Evolutionary conservation across 2,113 vertebrate species (phyloP).

Genomic region (Benitochromis conjunctus): DNA sequence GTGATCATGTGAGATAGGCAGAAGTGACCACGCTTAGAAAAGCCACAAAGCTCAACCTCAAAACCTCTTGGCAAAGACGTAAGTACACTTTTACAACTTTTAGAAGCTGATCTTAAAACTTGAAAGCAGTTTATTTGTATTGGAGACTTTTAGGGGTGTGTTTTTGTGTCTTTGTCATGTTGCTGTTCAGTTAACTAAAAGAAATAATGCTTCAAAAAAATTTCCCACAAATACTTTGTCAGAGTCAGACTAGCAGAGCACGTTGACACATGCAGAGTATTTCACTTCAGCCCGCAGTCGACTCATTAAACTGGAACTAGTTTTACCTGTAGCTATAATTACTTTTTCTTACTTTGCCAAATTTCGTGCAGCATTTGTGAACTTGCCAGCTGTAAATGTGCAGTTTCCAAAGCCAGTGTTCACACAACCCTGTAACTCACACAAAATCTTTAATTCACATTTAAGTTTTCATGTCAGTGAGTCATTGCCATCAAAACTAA

Average conservation of each 20-base stretch:
- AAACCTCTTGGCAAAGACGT: background rate
- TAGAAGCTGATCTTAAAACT: background rate
- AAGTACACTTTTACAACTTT: background rate
- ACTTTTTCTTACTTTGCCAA: background rate
- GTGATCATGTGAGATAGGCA: background rate
- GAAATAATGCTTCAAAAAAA: background rate
- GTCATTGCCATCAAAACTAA: rapidly evolving
- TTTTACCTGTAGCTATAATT: rapidly evolving
- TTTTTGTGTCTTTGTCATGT: background rate
- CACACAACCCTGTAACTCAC: background rate
- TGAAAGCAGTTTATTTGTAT: background rate
- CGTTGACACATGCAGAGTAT: background rate
- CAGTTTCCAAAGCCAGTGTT: rapidly evolving
- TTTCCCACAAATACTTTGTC: background rate
- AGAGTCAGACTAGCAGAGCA: background rate
- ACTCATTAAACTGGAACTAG: background rate
- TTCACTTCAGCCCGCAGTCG: background rate
- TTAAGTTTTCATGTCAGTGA: background rate
- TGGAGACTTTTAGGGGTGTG: background rate
- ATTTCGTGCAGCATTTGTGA: background rate
- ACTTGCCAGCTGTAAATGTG: background rate
- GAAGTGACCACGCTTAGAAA: rapidly evolving
- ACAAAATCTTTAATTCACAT: background rate
- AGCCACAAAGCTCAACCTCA: background rate
- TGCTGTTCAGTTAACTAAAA: background rate